These are phyloP conservation scores for Copidosoma aretas DNA, from an alignment of 2,888 invertebrate genomes.

Conservation along the genomic window DNA sequence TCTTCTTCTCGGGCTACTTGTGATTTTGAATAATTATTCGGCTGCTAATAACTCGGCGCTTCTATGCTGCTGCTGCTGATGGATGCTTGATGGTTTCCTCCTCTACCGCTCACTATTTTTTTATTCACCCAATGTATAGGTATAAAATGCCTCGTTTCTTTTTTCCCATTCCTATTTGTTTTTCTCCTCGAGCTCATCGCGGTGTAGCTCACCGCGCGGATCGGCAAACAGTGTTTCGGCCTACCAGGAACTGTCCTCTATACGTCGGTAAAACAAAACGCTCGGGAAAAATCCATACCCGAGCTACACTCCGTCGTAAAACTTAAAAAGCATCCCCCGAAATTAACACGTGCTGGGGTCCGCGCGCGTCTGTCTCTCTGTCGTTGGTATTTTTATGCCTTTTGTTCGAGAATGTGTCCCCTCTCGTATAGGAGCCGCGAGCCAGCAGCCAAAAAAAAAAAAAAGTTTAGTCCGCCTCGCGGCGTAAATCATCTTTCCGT, in stretches of 20 bases:
- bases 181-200: background rate
- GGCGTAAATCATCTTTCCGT: constrained; percentile 19
- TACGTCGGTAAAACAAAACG: background rate
- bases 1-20: constrained; percentile 28
- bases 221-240: too few relatives aligned
- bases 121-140: background rate
- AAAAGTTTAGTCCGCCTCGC: too few relatives aligned
- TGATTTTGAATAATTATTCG: constrained; percentile 30
- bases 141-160: background rate
- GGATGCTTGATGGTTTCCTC: background rate
- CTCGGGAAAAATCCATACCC: too few relatives aligned
- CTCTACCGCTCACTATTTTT: background rate
- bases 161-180: too few relatives aligned
- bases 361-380: background rate
- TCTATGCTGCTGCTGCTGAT: constrained; percentile 10
- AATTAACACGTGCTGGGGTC: constrained; percentile 19
- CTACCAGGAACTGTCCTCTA: background rate
- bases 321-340: background rate
- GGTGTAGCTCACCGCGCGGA: background rate
- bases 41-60: constrained; percentile 1
- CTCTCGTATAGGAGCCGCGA: too few relatives aligned
- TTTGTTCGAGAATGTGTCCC: background rate
- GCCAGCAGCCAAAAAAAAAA: too few relatives aligned
- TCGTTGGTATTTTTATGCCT: constrained; percentile 12
- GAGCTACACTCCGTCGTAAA: too few relatives aligned